phyloP scores from a whole-genome alignment of 2,113 vertebrate genomes.

The Arizona elegans region DNA sequence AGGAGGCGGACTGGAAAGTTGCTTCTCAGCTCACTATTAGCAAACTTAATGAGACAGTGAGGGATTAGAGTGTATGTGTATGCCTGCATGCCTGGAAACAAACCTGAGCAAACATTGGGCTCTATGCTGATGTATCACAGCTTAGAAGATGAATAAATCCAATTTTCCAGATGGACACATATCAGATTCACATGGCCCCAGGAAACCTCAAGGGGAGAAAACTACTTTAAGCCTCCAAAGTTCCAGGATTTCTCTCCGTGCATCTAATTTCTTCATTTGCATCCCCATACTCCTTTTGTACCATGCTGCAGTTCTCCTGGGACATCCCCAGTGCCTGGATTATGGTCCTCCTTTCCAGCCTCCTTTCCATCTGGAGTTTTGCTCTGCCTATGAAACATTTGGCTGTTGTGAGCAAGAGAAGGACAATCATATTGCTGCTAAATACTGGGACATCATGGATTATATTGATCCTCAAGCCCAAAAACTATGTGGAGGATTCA shows the following conservation, averaged over 20 bases:
- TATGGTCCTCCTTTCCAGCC: constrained; percentile 79
- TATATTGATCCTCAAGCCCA: constrained; percentile 59
- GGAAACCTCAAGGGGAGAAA: constrained; percentile 14
- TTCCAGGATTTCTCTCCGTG: constrained; percentile 16
- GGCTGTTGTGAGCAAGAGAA: constrained; percentile 81
- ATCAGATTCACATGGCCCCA: constrained; percentile 9
- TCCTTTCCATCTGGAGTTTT: constrained; percentile 76
- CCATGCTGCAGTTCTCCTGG: constrained; percentile 44
- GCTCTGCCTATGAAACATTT: constrained; percentile 75
- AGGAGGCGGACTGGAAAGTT: constrained; percentile 29
- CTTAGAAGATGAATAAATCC: constrained; percentile 61
- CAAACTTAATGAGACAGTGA: constrained; percentile 28
- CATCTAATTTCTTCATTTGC: constrained; percentile 1
- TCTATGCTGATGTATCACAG: constrained; percentile 29
- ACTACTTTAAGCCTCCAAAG: background rate
- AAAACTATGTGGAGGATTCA: constrained; percentile 67
- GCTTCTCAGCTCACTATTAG: constrained; percentile 30
- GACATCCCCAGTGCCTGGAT: constrained; percentile 85
- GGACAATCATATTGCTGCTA: constrained; percentile 74
- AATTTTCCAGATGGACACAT: background rate
- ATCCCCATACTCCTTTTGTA: constrained; percentile 45
- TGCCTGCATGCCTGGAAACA: constrained; percentile 20
- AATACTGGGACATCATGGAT: constrained; percentile 77
- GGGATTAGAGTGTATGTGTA: constrained; percentile 2
- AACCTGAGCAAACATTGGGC: constrained; percentile 45